Conservation (phyloP, 2,888 invertebrate genomes). For the Lycia hirtaria region DNA sequence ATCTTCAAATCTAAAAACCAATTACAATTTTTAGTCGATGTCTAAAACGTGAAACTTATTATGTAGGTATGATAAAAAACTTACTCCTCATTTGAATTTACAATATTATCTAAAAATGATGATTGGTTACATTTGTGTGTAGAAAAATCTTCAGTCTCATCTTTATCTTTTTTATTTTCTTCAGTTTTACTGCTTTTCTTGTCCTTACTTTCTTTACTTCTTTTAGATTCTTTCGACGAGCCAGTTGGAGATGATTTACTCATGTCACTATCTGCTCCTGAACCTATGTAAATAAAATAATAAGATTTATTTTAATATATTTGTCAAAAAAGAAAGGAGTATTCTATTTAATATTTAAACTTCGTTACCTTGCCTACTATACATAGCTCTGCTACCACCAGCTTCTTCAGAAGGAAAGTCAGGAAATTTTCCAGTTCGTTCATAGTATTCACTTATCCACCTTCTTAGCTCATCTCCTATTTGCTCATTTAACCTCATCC, state of each 20-base stretch:
- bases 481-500: slow-evolving; percentile 92
- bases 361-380: slow-evolving; percentile 89
- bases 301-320: neutral
- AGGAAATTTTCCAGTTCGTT: slow-evolving; percentile 94
- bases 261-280: slow-evolving; percentile 91
- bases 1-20: slow-evolving; percentile 87
- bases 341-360: neutral
- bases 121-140: slow-evolving; percentile 89
- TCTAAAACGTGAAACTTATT: too few species aligned
- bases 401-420: slow-evolving; percentile 96
- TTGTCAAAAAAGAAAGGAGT: neutral
- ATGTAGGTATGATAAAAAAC: slow-evolving; percentile 26
- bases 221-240: slow-evolving; percentile 92
- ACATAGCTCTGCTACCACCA: slow-evolving; percentile 94
- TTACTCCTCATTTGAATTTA: slow-evolving; percentile 90
- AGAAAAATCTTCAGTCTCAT: slow-evolving; percentile 87
- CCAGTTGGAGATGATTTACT: slow-evolving; percentile 90
- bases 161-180: slow-evolving; percentile 83
- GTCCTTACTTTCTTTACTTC: slow-evolving; percentile 89
- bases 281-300: slow-evolving; percentile 49
- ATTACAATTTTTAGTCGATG: too few species aligned
- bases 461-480: slow-evolving; percentile 94
- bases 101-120: slow-evolving; percentile 89
- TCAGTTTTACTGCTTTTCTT: slow-evolving; percentile 82
- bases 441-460: slow-evolving; percentile 94